These are phyloP conservation scores for Stenurella melanura DNA, from an alignment of 2,888 invertebrate genomes.

Conservation along the genomic window DNA sequence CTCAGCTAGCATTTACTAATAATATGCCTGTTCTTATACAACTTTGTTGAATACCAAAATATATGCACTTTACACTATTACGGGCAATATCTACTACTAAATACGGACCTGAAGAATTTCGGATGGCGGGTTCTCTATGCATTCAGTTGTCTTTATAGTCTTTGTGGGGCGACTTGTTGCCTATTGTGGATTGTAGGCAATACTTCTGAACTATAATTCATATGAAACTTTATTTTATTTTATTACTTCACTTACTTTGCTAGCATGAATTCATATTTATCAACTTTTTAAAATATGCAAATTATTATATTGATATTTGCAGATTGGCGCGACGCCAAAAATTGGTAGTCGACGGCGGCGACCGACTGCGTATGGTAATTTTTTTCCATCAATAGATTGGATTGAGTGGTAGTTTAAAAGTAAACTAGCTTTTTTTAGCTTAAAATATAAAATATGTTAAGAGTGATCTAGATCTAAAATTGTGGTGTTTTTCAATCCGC, in stretches of 20 bases:
- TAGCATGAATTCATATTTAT: background rate
- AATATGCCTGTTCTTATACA: too few relatives aligned
- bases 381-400: background rate
- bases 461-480: background rate
- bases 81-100: too few relatives aligned
- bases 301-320: background rate
- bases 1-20: too few relatives aligned
- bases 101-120: too few relatives aligned
- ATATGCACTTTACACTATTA: too few relatives aligned
- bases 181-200: background rate
- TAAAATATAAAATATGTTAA: background rate
- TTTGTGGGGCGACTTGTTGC: background rate
- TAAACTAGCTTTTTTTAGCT: background rate
- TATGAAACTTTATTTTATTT: background rate
- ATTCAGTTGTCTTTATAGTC: too few relatives aligned
- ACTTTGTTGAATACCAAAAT: too few relatives aligned
- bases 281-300: background rate
- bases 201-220: background rate
- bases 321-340: background rate
- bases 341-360: background rate
- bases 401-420: background rate
- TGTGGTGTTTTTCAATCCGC: background rate
- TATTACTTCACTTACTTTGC: background rate
- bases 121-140: too few relatives aligned
- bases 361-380: background rate